Evolutionary conservation across 2,113 vertebrate species (phyloP), one percentile per base, ranked within the genome.

Genomic region (Dunckerocampus dactyliophorus): DNA sequence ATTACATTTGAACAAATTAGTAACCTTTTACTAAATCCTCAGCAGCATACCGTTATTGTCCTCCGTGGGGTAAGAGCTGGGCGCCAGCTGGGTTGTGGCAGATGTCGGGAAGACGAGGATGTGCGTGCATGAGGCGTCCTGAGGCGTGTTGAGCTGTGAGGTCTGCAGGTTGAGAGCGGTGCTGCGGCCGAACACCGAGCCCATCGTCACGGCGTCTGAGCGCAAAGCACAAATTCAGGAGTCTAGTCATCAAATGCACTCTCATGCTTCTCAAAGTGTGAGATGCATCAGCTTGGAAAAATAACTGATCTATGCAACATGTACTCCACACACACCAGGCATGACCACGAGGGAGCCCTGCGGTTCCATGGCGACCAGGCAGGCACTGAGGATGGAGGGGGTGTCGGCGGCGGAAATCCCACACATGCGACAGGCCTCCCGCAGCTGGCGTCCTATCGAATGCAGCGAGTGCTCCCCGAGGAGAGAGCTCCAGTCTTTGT

Each of bases 61-160:
- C 80, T 98, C 96, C 0, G 95, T 95, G 64, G 93, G 93, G 76
- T 97, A 98, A 63, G 95, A 94, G 68, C 94, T 95, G 62, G 95
- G 92, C 58, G 95, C 94, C 64, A 98, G 93, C 74, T 98, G 95
- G 70, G 95, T 97, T 53, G 95, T 97, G 65, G 96, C 94, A 0
- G 96, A 99, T 15, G 96, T 99, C 45, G 96, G 96, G 83, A 99
- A 99, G 75, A 99, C 96, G 63, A 99, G 82, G 87, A 99, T 98
- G 87, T 99, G 96, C 0, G 96, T 99, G 62, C 96, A 98, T 69
- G 96, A 98, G 56, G 96, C 96, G 10, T 99, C 96, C 82, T 98
- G 95, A 17, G 96, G 96, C 0, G 96, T 98, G 80, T 95, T 99
- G 28, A 99, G 92, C 90, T 99, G 96, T 9, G 96, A 98, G 0